Base-by-base conservation (phyloP, 2,113 vertebrate genomes). In the Promerops cafer region DNA sequence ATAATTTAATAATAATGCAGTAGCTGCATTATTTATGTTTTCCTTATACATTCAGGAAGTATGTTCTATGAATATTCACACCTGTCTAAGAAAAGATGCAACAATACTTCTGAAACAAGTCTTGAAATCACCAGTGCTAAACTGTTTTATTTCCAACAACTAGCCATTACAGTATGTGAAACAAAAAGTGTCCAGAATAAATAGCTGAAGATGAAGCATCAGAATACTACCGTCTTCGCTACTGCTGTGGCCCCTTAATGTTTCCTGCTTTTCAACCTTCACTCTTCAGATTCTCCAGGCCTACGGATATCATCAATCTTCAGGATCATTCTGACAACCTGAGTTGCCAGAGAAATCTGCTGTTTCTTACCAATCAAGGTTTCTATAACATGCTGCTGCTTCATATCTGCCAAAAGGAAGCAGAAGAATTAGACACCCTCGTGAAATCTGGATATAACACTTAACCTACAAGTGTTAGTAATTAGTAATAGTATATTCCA, bases 341-440 rank as follows among this genome's bases (percentile, higher is more conserved):
- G 99, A 35, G 99, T 99, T 0, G 99, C 99, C 90, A 99, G 98
- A 57, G 98, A 98, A 65, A 99, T 99, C 98, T 99, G 99, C 79
- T 99, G 99, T 91, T 99, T 99, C 96, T 99, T 99, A 47, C 99
- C 99, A 89, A 99, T 99, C 91, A 99, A 97, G 23, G 99, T 99
- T 98, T 99, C 99, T 86, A 99, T 99, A 84, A 99, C 99, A 83
- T 99, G 99, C 31, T 99, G 99, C 90, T 99, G 98, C 93, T 99
- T 99, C 99, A 99, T 99, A 97, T 99, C 99, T 99, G 97, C 18
- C 85, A 37, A 69, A 83, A 69, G 61, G 72, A 96, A 94, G 28
- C 35, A 69, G 39, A 78, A 91, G 24, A 56, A 78, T 93, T n/a
- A 81, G 39, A 86, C 14, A 68, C 1, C 6, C 3, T 71, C 11